Percentiles rank a stretch among this genome's conserved stretches.
Evolutionary conservation across 2,888 invertebrate genomes (phyloP).

Genomic region (Torymus aiolomorphi): DNA sequence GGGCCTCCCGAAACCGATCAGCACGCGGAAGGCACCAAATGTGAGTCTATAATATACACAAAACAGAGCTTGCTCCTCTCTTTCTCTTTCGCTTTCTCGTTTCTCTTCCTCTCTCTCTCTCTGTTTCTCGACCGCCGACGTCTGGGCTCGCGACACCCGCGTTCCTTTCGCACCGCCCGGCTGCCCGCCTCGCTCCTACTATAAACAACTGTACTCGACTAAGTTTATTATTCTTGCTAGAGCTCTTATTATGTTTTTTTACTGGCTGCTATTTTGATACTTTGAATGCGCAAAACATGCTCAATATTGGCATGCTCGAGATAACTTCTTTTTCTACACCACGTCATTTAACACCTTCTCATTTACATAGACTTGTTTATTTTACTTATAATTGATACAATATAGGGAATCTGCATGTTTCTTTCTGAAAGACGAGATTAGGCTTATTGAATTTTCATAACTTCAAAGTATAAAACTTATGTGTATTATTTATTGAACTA

Average conservation of each 20-base stretch:
- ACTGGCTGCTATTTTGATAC: background rate
- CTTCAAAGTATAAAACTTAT: too few species aligned
- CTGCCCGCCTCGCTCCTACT: background rate
- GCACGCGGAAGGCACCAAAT: constrained; percentile 66
- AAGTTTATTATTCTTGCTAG: constrained; percentile 22
- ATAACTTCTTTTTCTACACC: too few species aligned
- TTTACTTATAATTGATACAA: too few species aligned
- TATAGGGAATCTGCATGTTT: too few species aligned
- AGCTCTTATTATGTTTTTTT: background rate
- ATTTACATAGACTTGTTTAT: too few species aligned
- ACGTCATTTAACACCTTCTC: too few species aligned
- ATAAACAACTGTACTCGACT: constrained; percentile 8
- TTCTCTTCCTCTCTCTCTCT: too few species aligned
- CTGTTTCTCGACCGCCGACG: background rate
- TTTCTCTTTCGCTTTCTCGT: too few species aligned
- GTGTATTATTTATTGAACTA: too few species aligned
- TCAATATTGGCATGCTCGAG: background rate
- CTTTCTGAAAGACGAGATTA: too few species aligned
- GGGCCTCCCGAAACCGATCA: constrained; percentile 71
- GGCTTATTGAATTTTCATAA: too few species aligned
- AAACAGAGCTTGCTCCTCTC: background rate
- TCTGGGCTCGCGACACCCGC: constrained; percentile 27
- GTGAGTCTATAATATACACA: constrained; percentile 42
- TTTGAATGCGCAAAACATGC: background rate
- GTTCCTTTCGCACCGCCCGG: constrained; percentile 8